These are phyloP conservation scores for Melanostoma scalare DNA, from an alignment of 2,888 invertebrate genomes.

Conservation along the genomic window DNA sequence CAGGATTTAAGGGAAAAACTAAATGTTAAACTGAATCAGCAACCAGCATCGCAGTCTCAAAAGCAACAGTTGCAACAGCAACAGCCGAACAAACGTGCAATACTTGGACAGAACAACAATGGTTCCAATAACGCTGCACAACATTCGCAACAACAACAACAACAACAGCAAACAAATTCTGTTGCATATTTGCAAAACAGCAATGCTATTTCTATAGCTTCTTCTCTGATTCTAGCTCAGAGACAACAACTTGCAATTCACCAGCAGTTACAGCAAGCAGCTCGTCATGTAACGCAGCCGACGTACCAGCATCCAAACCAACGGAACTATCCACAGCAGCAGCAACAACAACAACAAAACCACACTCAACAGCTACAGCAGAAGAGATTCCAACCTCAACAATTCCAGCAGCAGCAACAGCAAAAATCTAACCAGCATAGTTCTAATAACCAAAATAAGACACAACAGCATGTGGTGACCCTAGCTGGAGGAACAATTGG, in stretches of 20 bases:
- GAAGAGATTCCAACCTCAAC: conserved; percentile 8
- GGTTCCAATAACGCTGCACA: conserved; percentile 21
- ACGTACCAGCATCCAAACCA: conserved; percentile 34
- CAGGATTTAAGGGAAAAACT: conserved; percentile 53
- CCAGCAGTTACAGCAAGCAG: conserved; percentile 61
- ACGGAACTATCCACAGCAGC: conserved; percentile 40
- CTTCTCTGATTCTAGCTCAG: conserved; percentile 73
- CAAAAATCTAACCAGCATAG: conserved; percentile 15
- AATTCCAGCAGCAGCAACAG: conserved; percentile 47
- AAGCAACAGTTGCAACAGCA: conserved; percentile 71
- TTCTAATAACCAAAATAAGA: conserved; percentile 9
- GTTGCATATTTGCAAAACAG: conserved; percentile 69
- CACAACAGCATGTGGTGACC: conserved; percentile 21
- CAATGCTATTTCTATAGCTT: conserved; percentile 72
- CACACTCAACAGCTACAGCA: conserved; percentile 28
- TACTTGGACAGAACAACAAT: conserved; percentile 78
- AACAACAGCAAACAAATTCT: conserved; percentile 35
- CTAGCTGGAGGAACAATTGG: conserved; percentile 4
- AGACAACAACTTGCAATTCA: conserved; percentile 63
- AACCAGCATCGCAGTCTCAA: conserved; percentile 55
- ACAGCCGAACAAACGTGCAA: conserved; percentile 68
- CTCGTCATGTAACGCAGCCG: conserved; percentile 50
- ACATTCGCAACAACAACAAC: conserved; percentile 34
- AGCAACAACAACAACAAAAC: conserved; percentile 35
- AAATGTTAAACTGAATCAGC: conserved; percentile 46